Base-by-base conservation (phyloP, 2,113 vertebrate genomes). In the Ailuropoda melanoleuca region DNA sequence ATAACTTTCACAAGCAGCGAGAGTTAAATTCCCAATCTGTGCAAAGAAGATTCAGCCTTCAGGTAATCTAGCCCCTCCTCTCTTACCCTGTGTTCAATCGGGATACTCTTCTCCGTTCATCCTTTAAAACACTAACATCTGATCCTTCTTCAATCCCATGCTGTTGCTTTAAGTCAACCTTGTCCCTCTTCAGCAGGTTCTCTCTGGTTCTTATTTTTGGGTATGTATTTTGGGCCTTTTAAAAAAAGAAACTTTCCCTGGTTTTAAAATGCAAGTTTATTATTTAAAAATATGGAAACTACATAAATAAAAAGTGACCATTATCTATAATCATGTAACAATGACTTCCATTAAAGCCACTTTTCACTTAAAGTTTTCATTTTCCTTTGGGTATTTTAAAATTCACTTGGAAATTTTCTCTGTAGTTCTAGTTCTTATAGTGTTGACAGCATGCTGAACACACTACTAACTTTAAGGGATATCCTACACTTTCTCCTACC, bases 321-420 rank as follows among this genome's bases (percentile, higher is more conserved):
- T 53, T 75, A 56, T 50, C 34, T 93, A 64, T 37, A 37, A 83
- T 64, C 29, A 78, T 50, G 8, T 66, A 87, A 46, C 31, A 13
- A 68, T 86, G 58, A 72, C 9, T 48, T 43, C 53, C 39, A 39
- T 12, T 86, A 19, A 89, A 50, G 6, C 50, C 29, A 92, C 75
- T 92, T 85, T 78, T 34, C 23, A 39, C 39, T 34, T 24, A 46
- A 91, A 55, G 31, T 90, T 72, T 64, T 82, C 21, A 53, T 56
- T 83, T 81, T 68, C 43, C 81, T 89, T 95, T 93, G 43, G 85
- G 56, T 82, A 84, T 18, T 80, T 87, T 50, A 93, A 80, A 34
- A 34, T 68, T 78, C 80, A 23, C 82, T 85, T 55, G 50, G 60
- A 58, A 48, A 68, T 14, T 37, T 77, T 43, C 46, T 87, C 31